Conservation (phyloP, 2,113 vertebrate genomes). For the Mormyrus lacerda region DNA sequence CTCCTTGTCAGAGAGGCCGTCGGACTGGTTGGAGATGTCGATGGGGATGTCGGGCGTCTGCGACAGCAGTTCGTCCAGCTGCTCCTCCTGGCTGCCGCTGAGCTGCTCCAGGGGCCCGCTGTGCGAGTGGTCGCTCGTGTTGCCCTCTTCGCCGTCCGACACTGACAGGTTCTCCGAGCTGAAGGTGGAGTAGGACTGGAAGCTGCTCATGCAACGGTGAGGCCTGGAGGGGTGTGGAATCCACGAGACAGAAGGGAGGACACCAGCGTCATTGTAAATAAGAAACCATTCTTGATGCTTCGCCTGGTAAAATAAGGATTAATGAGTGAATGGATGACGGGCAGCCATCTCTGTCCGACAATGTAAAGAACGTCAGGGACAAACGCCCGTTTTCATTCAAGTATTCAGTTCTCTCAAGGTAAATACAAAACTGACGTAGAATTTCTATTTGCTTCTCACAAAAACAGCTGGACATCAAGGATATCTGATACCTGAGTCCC, state of each 20-base stretch:
- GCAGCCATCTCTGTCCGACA: neutral
- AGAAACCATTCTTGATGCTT: no score
- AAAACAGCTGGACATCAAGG: neutral
- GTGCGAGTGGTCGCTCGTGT: constrained; percentile 94
- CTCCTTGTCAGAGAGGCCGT: constrained; percentile 96
- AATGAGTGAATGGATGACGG: no score
- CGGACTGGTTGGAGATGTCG: constrained; percentile 94
- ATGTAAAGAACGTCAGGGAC: neutral
- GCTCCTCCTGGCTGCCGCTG: constrained; percentile 71
- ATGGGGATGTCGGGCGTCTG: constrained; percentile 94
- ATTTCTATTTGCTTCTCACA: neutral
- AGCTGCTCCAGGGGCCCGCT: constrained; percentile 77
- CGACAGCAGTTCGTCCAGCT: constrained; percentile 83
- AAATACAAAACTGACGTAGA: neutral
- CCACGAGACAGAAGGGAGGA: neutral
- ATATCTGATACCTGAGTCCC: neutral
- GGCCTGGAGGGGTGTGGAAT: constrained; percentile 59
- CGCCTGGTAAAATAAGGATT: no score
- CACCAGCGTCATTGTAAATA: neutral
- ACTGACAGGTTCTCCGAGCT: constrained; percentile 96
- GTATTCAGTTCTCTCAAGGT: neutral
- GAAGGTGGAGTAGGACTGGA: constrained; percentile 96
- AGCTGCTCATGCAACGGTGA: constrained; percentile 90
- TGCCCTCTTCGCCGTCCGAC: constrained; percentile 95
- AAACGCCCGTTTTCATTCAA: neutral